Evolutionary conservation across 2,797 vertebrate species (phyloP).

Genomic region (Silurus lanzhouensis): DNA sequence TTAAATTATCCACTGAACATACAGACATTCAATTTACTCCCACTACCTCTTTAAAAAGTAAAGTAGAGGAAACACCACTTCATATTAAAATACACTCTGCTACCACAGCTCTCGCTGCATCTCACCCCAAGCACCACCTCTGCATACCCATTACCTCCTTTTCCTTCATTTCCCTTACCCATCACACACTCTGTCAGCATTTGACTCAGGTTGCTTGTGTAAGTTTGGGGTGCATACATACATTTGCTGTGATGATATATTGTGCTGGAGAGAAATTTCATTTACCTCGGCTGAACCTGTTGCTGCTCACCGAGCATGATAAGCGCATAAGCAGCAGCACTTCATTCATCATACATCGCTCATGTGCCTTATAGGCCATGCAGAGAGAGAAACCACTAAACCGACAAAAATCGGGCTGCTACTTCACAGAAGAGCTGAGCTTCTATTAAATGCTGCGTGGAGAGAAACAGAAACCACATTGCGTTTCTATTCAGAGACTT

Average conservation of each 20-base stretch:
- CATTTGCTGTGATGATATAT: slow-evolving; percentile 99
- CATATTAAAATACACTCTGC: slow-evolving; percentile 86
- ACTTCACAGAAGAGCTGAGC: slow-evolving; percentile 66
- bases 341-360: slow-evolving; percentile 99
- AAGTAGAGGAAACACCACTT: slow-evolving; percentile 69
- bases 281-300: slow-evolving; percentile 99
- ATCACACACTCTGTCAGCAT: slow-evolving; percentile 90
- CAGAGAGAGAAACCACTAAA: slow-evolving; percentile 83
- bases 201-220: slow-evolving; percentile 78
- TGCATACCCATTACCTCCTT: slow-evolving; percentile 58
- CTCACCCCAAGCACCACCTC: slow-evolving; percentile 45
- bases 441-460: slow-evolving; percentile 67
- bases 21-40: slow-evolving; percentile 70
- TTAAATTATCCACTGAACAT: slow-evolving; percentile 70
- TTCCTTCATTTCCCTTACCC: slow-evolving; percentile 81
- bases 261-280: slow-evolving; percentile 98
- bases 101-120: slow-evolving; percentile 77
- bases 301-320: slow-evolving; percentile 98
- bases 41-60: slow-evolving; percentile 69
- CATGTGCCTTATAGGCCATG: slow-evolving; percentile 95
- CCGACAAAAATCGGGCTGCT: slow-evolving; percentile 73
- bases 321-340: slow-evolving; percentile 97
- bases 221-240: slow-evolving; percentile 88
- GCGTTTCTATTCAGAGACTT: not conserved
- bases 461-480: slow-evolving; percentile 26